Base-by-base conservation (phyloP, 2,797 vertebrate genomes). In the Synanceia verrucosa region DNA sequence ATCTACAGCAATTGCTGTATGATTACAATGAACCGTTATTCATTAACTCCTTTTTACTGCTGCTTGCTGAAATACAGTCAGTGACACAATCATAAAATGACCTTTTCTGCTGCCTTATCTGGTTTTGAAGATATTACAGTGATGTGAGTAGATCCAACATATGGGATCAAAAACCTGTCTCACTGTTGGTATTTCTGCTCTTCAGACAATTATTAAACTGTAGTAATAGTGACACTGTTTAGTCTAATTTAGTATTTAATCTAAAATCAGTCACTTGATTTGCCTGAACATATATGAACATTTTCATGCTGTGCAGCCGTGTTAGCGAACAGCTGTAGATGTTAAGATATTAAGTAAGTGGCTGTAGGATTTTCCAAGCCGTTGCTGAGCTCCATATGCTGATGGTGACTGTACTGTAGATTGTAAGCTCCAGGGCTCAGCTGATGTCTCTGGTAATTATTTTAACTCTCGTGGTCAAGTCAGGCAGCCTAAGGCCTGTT, bases 381-480 rank as follows among this genome's bases (percentile, higher is more conserved):
- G 3, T 55, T 69, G 36, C 39, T 73, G 28, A 57, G 41, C 16
- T 47, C 31, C 18, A 50, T 43, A 39, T 70, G 21, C 65, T 70
- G 31, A 37, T 34, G 55, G 65, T 33, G 34, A 65, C 53, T 66
- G 66, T 58, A 65, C 53, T 66, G 66, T 58, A 31, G 44, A 56
- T 51, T 29, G 33, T 69, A 55, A 61, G 73, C 64, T 68, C 14
- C 43, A 4, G 77, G 68, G 56, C 48, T 39, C 55, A 65, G 53
- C 55, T 55, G 58, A 71, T 65, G 76, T 78, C 65, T 73, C 33
- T 59, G 48, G 65, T 83, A 78, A 83, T 85, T 81, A 83, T 66
- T 75, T 70, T 52, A 64, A 72, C 56, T 81, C 46, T 72, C n/a
- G 48, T 73, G 53, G 43, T 70, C 75, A 64, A 73, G 73, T 78